Conservation (phyloP, 2,888 invertebrate species). For the Drosophila limbata region DNA sequence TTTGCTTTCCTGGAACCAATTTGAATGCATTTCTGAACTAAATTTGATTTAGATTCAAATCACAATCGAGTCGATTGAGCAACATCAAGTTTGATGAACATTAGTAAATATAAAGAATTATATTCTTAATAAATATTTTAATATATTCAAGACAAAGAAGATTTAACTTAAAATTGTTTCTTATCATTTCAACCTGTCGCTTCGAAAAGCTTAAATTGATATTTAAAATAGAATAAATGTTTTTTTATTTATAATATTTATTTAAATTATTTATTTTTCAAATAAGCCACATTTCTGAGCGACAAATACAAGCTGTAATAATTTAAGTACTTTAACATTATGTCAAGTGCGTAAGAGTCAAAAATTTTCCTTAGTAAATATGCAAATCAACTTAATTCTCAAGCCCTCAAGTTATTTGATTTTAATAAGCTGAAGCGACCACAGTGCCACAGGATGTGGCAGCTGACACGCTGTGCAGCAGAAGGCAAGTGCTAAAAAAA, state of each 20-base stretch:
- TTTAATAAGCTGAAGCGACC: conserved; percentile 58
- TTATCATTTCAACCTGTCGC: no score
- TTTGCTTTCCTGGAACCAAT: background rate
- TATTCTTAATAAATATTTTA: no score
- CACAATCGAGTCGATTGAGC: background rate
- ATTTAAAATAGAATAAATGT: no score
- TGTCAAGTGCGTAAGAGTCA: background rate
- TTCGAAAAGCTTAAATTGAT: no score
- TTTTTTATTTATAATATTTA: no score
- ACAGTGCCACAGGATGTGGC: conserved; percentile 65
- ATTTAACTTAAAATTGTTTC: no score
- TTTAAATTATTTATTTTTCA: background rate
- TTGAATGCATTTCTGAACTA: background rate
- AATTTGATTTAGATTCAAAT: background rate
- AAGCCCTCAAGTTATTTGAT: conserved; percentile 43
- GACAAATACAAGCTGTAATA: background rate
- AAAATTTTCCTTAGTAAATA: conserved; percentile 31
- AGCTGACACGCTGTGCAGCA: conserved; percentile 53
- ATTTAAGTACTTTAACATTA: background rate
- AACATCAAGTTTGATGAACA: background rate
- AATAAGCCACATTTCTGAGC: background rate
- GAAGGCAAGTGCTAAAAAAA: conserved; percentile 6
- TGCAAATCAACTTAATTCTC: conserved; percentile 39
- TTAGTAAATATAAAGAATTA: no score
- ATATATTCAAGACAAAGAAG: no score